Conservation (phyloP, 2,797 vertebrate genomes). For the Hippocampus kuda region DNA sequence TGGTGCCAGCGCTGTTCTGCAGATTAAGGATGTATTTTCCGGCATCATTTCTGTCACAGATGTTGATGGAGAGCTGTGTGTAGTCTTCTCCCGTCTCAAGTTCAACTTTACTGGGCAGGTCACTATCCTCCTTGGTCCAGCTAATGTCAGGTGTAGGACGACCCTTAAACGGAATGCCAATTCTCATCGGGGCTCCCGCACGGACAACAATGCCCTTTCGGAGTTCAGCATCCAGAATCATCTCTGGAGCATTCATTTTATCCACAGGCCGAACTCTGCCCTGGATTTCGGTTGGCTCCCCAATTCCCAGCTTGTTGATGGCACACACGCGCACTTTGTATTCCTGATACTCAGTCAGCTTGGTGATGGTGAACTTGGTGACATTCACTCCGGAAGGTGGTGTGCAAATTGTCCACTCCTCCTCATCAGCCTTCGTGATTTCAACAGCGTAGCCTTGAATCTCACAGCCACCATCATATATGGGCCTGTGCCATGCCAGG, state of each 20-base stretch:
- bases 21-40: conserved; percentile 91
- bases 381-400: conserved; percentile 78
- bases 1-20: conserved; percentile 89
- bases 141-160: conserved; percentile 85
- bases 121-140: conserved; percentile 91
- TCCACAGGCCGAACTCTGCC: conserved; percentile 86
- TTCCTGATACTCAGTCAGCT: conserved; percentile 90
- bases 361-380: conserved; percentile 84
- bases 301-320: conserved; percentile 88
- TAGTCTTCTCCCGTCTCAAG: conserved; percentile 80
- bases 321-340: conserved; percentile 92
- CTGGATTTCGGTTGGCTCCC: conserved; percentile 81
- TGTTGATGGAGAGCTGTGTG: conserved; percentile 86
- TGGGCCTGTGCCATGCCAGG: conserved; percentile 87
- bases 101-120: conserved; percentile 82
- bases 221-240: conserved; percentile 89
- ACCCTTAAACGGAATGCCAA: conserved; percentile 90
- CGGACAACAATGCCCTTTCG: conserved; percentile 90
- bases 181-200: conserved; percentile 85
- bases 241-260: conserved; percentile 87
- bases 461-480: conserved; percentile 94
- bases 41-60: conserved; percentile 91
- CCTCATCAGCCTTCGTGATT: conserved; percentile 92
- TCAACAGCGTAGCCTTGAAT: conserved; percentile 92
- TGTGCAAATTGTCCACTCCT: conserved; percentile 89